Evolutionary conservation across 1,140 invertebrate genomes (phyloP).

Genomic region (Zaprionus capensis): DNA sequence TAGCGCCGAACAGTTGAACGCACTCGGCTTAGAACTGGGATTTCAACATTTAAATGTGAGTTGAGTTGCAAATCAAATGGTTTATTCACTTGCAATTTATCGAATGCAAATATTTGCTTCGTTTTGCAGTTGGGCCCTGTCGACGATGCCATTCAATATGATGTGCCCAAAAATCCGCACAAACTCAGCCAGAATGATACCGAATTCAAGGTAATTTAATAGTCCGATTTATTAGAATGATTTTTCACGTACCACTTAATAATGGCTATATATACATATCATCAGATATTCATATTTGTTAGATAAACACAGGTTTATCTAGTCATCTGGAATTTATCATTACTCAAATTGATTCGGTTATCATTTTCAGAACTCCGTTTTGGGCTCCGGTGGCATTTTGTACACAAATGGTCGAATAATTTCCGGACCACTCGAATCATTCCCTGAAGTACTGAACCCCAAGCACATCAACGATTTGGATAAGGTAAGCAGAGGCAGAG

Average conservation of each 20-base stretch:
- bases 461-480: conserved; percentile 78
- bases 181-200: conserved; percentile 75
- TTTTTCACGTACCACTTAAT: not conserved
- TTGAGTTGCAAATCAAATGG: conserved; percentile 37
- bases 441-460: conserved; percentile 75
- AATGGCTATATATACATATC: not conserved
- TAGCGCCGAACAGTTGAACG: conserved; percentile 75
- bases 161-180: conserved; percentile 75
- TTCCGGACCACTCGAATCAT: conserved; percentile 79
- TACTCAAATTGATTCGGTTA: conserved; percentile 2
- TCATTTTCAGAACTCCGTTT: conserved; percentile 72
- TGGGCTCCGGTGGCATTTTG: conserved; percentile 80
- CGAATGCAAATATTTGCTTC: conserved; percentile 16
- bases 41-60: conserved; percentile 62
- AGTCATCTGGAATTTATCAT: conserved; percentile 10
- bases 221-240: no score
- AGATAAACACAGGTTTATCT: not conserved
- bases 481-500: conserved; percentile 62
- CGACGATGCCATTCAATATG: conserved; percentile 67
- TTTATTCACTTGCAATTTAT: not conserved
- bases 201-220: conserved; percentile 74
- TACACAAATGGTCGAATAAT: conserved; percentile 83
- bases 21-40: conserved; percentile 58
- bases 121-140: conserved; percentile 19
- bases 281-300: not conserved